Base-by-base conservation (phyloP, 2,888 invertebrate species). In the Parascotia fuliginaria region DNA sequence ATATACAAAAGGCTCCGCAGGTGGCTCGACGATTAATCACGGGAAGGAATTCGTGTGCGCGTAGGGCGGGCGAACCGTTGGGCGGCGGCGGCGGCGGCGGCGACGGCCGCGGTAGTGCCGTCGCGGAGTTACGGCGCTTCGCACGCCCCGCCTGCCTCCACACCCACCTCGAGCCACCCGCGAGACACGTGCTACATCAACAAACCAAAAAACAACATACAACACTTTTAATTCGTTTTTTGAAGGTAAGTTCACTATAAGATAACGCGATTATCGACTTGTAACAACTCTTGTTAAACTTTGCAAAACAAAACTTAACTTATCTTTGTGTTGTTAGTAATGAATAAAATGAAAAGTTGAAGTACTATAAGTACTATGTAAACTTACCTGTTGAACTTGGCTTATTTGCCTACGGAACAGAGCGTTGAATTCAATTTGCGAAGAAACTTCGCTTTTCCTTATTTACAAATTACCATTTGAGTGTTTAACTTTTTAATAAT, bases 11-110 rank as follows among this genome's bases (percentile, higher is more conserved):
- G 89, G 89, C 85, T 90, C 88, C 85, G 88, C 91, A 91, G 91
- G 91, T 91, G 89, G 90, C 81, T 85, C 70, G 82, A 73, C 83
- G 78, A 90, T 90, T 88, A 90, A 89, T 91, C 89, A 88, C 85
- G 65, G 85, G 83, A 73, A 81, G 81, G 83, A 85, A 86, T 84
- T 80, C 67, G 73, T 74, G 71, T 76, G 70, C 70, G 71, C 46
- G 65, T 67, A n/a, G 62, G 71, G 72, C 78, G 79, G 77, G 70
- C 62, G 69, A 66, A 53, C n/a, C n/a, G 68, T 67, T 65, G 59
- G 5, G 4, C 55, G 55, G 33, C 22, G 49, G 64, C 55, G 61
- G 54, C 49, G 68, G 52, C 49, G 45, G 42, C 37, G 42, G 74
- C 73, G 72, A 64, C 75, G 71, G 80, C 79, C 82, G 85, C 87